Base-by-base conservation (phyloP, 2,888 invertebrate genomes). In the Drosophila testacea region DNA sequence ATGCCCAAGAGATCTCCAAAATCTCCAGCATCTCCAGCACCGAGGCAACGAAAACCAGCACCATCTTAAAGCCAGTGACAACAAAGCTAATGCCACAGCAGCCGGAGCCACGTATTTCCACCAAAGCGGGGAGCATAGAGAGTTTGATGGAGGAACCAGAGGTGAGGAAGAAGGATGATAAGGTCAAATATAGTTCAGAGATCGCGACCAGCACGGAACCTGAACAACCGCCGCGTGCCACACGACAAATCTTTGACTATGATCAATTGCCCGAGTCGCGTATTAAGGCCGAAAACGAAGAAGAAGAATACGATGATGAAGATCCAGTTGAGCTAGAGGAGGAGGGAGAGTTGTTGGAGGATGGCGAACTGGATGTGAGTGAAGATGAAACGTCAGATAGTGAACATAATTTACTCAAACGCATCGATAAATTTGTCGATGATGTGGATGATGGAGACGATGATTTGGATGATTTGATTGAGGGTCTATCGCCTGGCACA, bases 171-270 rank as follows among this genome's bases (percentile, higher is more conserved):
- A 56, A 69, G 70, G 55, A 7, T 7, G 7, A 16, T 2, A 36
- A 7, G 73, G 60, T 77, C 69, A 73, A 63, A 60, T 28, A 61
- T 56, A 55, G 73, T 56, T 73, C 80, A 55, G 77, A 77, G 77
- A 55, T 81, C 64, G 74, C 61, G 10, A 83, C 77, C 61, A 83
- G 79, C 66, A 87, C 90, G 27, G 90, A 89, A 52, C 71, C 90
- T 28, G 90, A 87, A 54, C 76, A 79, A 44, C 81, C 90, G 44
- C 89, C 88, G 16, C 91, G 90, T 36, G 90, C 89, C 68, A 89
- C 90, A 16, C 86, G 92, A 41, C 92, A 92, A 69, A 83, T 92
- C 55, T 92, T 91, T 70, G 92, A 92, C 82, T 92, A 92, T 78
- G 92, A 92, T 79, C 91, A 92, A 79, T 80, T 92, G 65, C 92